These are phyloP conservation scores for Diarsia brunnea DNA, from an alignment of 2,888 invertebrate genomes.

Conservation along the genomic window DNA sequence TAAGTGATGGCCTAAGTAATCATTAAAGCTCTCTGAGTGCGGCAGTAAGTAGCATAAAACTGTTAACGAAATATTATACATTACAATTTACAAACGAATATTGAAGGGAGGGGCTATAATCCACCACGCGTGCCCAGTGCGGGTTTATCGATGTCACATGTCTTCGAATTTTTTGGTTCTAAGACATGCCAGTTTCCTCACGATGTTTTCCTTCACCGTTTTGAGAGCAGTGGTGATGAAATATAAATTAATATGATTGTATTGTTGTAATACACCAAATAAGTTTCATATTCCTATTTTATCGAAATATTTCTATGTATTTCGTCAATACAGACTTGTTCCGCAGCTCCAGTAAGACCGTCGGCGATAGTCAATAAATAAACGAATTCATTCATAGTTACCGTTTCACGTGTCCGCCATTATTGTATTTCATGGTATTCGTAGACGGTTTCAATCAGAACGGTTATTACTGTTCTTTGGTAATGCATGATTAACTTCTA, in stretches of 20 bases:
- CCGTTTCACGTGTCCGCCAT: slow-evolving; percentile 24
- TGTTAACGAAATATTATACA: no score
- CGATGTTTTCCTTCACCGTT: no score
- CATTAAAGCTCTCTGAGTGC: no score
- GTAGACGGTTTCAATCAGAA: slow-evolving; percentile 50
- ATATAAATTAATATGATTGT: background rate
- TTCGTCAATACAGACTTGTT: slow-evolving; percentile 1
- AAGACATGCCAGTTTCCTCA: no score
- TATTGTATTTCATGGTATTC: slow-evolving; percentile 37
- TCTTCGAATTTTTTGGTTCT: no score
- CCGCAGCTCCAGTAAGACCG: background rate
- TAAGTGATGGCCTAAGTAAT: no score
- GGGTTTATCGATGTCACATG: no score
- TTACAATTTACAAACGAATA: no score
- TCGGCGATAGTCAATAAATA: slow-evolving; percentile 35
- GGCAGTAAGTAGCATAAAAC: no score
- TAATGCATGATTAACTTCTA: slow-evolving; percentile 49
- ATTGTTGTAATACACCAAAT: background rate
- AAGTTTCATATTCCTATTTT: background rate
- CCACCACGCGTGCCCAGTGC: no score
- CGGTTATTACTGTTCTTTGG: slow-evolving; percentile 22
- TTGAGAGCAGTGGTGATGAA: no score
- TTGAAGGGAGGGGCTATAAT: no score
- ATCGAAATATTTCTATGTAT: background rate
- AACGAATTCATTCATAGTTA: slow-evolving; percentile 40